phyloP scores from a whole-genome alignment of 2,797 vertebrate genomes.

The Telmatherina bonti region DNA sequence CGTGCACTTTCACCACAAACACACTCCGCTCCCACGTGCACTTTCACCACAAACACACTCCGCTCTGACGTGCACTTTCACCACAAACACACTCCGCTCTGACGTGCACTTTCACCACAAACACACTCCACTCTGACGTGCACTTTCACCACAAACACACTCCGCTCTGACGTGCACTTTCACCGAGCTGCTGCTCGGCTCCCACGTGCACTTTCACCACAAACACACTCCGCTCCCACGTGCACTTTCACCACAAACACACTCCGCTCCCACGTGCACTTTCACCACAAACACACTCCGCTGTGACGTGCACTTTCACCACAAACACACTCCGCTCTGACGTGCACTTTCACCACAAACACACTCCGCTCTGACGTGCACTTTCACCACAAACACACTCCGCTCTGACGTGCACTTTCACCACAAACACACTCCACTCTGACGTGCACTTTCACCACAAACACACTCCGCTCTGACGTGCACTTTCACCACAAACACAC shows the following conservation, averaged over 20 bases:
- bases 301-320: constrained; percentile 4
- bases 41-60: too few species aligned
- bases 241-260: too few species aligned
- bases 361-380: too few species aligned
- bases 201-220: constrained; percentile 1
- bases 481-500: too few species aligned
- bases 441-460: too few species aligned
- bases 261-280: neutral
- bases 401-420: constrained; percentile 3
- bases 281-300: too few species aligned
- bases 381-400: too few species aligned
- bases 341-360: too few species aligned
- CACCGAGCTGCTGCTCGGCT: too few species aligned
- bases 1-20: neutral
- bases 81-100: too few species aligned
- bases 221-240: constrained; percentile 8
- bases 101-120: constrained; percentile 4
- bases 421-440: constrained; percentile 5
- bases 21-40: constrained; percentile 11
- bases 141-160: too few species aligned
- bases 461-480: too few species aligned
- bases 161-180: neutral
- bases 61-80: neutral
- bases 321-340: constrained; percentile 6
- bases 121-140: constrained; percentile 8